Evolutionary conservation across 2,797 vertebrate genomes (phyloP).

Genomic region (Catostomus latipinnis): DNA sequence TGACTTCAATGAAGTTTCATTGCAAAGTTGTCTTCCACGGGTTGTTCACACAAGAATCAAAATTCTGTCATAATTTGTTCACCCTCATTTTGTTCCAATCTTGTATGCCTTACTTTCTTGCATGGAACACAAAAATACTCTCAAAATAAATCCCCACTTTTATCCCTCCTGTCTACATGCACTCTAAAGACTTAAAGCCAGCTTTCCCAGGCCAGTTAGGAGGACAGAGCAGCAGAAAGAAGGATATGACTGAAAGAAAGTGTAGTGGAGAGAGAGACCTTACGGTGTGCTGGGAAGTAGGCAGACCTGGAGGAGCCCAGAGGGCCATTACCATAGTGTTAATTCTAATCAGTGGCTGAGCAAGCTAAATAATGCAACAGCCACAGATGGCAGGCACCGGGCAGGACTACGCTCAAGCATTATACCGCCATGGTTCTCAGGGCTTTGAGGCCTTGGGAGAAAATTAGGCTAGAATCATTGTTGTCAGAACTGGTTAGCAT

Average conservation of each 20-base stretch:
- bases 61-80: no score
- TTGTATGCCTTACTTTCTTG: no score
- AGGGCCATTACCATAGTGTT: constrained; percentile 88
- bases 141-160: not conserved
- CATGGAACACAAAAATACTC: no score
- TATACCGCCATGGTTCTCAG: constrained; percentile 6
- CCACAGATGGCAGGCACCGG: constrained; percentile 84
- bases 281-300: constrained; percentile 79
- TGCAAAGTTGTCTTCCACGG: constrained; percentile 3
- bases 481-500: constrained; percentile 29
- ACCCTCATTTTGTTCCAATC: no score
- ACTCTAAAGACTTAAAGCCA: constrained; percentile 87
- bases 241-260: constrained; percentile 74
- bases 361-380: constrained; percentile 89
- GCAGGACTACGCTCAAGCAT: constrained; percentile 67
- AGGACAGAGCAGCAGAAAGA: not conserved
- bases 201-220: constrained; percentile 50
- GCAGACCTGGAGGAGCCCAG: constrained; percentile 83
- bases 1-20: constrained; percentile 13
- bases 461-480: constrained; percentile 22
- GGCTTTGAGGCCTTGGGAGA: constrained; percentile 10
- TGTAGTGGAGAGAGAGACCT: constrained; percentile 78
- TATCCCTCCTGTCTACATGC: constrained; percentile 75
- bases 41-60: not conserved
- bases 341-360: constrained; percentile 87